Evolutionary conservation across 2,888 invertebrate genomes (phyloP).

Genomic region (Dolichomitus sp.): DNA sequence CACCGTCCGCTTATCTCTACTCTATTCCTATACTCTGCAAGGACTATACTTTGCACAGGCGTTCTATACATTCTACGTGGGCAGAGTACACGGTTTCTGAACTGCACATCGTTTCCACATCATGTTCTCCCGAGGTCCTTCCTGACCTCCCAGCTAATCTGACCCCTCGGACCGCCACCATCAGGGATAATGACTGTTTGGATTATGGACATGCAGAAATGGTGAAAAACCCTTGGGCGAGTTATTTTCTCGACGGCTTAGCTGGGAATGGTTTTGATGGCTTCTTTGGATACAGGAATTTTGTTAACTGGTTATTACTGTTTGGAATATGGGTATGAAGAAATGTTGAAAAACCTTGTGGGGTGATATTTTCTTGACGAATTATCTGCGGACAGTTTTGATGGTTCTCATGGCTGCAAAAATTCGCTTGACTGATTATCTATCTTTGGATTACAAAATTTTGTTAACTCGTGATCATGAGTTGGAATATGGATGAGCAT

Average conservation of each 20-base stretch:
- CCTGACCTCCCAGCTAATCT: neutral
- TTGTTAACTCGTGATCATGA: neutral
- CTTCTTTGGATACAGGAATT: too few species aligned
- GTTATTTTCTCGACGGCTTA: neutral
- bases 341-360: neutral
- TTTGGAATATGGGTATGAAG: neutral
- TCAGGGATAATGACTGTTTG: neutral
- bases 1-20: neutral
- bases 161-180: neutral
- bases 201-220: constrained; percentile 5
- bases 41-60: neutral
- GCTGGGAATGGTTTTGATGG: too few species aligned
- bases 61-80: neutral
- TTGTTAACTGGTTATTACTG: neutral
- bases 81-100: neutral
- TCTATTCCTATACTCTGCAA: neutral
- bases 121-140: neutral
- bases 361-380: neutral
- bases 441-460: neutral
- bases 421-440: too few species aligned
- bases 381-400: neutral
- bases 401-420: neutral
- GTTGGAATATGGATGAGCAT: neutral
- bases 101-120: constrained; percentile 1
- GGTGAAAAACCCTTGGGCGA: neutral